Evolutionary conservation across 2,797 vertebrate species (phyloP).

Genomic region (Semotilus atromaculatus): DNA sequence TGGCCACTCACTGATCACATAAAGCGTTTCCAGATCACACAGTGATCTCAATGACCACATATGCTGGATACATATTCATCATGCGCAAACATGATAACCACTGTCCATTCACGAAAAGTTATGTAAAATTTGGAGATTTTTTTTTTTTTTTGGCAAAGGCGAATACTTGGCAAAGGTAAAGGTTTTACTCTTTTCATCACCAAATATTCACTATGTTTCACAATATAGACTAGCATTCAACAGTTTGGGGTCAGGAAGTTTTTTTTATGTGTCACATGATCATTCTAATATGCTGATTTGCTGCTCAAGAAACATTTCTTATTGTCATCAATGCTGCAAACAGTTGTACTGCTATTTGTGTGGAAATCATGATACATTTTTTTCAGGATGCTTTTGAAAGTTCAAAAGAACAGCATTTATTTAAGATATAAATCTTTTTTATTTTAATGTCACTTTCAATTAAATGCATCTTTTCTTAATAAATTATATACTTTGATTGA

Average conservation of each 20-base stretch:
- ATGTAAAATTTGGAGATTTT: neutral
- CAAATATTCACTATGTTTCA: neutral
- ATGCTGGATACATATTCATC: conserved; percentile 41
- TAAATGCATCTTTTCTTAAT: neutral
- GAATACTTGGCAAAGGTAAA: neutral
- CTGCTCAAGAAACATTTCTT: neutral
- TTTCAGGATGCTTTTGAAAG: neutral
- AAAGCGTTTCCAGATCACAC: conserved; percentile 51
- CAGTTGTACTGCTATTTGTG: neutral
- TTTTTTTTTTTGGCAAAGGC: neutral
- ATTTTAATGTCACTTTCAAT: neutral
- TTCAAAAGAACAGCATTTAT: neutral
- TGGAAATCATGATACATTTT: neutral
- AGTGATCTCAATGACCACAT: conserved; percentile 49
- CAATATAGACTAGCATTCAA: neutral
- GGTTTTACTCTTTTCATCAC: neutral
- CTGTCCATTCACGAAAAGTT: conserved; percentile 14
- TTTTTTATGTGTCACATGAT: neutral
- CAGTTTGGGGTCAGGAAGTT: neutral
- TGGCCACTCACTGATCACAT: conserved; percentile 40
- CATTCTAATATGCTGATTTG: neutral
- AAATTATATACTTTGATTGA: too few species aligned
- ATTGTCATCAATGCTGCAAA: neutral
- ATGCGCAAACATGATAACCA: conserved; percentile 28
- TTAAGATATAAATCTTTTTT: neutral